Base-by-base conservation (phyloP, 2,888 invertebrate genomes). In the Ryuthela nishihirai region DNA sequence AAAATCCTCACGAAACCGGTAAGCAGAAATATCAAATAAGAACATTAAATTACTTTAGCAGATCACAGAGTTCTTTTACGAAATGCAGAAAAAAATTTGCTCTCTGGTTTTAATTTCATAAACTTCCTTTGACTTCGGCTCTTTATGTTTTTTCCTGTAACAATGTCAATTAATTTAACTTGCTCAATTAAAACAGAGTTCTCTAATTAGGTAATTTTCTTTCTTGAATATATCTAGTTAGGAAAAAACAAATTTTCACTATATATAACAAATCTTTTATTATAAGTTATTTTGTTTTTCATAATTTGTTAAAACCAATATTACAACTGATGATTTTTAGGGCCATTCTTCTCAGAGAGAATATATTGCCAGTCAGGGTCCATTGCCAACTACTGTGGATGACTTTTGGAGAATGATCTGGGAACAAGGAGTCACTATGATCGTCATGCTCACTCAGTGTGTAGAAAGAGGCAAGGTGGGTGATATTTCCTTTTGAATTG, bases 331-430 rank as follows among this genome's bases (percentile, higher is more conserved):
- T 17, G 3, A 24, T 20, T 38, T 72, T 20, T 65, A 86, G 85
- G 86, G 86, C 12, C 81, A 80, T 66, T 78, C 78, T 2, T 79
- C 79, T 2, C 78, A 79, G 39, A 76, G 81, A 50, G 85, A 85
- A 69, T 87, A 85, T 67, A 85, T 87, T 55, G 86, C 86, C 5
- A 81, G 83, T 15, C 87, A 87, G 73, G 87, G 85, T 0, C 86
- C 87, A 0, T 79, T 84, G 59, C 79, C 80, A 32, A 78, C 80
- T 56, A 85, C 84, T 3, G 76, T 79, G 17, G 79, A 80, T 64
- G 85, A 87, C 71, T 87, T 86, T 72, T 87, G 86, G 87, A 79
- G 83, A 65, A 85, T 87, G 85, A 74, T 85, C 15, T 78, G 84
- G 68, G 84, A 86, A 69, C 82, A 85, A 68, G 80, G 83, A 66